Evolutionary conservation across 2,797 vertebrate genomes (phyloP).

Genomic region (Cryptoblepharus egeriae): DNA sequence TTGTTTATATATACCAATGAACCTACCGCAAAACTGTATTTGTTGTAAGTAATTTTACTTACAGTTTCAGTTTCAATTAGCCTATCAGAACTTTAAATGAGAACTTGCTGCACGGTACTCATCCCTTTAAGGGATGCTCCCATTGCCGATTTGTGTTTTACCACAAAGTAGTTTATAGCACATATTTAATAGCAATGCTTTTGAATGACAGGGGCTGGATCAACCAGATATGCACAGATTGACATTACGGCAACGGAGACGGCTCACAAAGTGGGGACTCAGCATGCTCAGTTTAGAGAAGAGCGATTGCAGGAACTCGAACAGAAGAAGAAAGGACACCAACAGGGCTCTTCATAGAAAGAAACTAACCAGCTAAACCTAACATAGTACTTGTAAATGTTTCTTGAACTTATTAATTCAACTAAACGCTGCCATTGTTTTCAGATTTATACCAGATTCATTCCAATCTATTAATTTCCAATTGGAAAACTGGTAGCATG

Average conservation of each 20-base stretch:
- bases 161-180: fast-evolving
- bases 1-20: too few relatives aligned
- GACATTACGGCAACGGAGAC: conserved; percentile 86
- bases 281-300: conserved; percentile 82
- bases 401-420: not conserved
- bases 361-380: conserved; percentile 8
- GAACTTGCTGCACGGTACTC: too few relatives aligned
- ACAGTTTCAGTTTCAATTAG: too few relatives aligned
- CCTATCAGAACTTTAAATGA: too few relatives aligned
- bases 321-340: conserved; percentile 78
- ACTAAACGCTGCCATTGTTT: conserved; percentile 12
- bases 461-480: conserved; percentile 68
- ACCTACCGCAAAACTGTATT: too few relatives aligned
- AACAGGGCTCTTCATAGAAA: conserved; percentile 64
- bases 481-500: conserved; percentile 63
- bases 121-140: too few relatives aligned
- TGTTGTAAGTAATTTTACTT: too few relatives aligned
- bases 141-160: too few relatives aligned
- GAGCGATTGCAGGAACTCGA: conserved; percentile 83
- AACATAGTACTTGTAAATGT: not conserved
- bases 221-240: conserved; percentile 87
- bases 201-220: conserved; percentile 73
- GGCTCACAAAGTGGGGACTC: conserved; percentile 84
- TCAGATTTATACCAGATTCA: conserved; percentile 64
- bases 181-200: not conserved